Conservation (phyloP, 2,888 invertebrate species). For the Synergus umbraculus region DNA sequence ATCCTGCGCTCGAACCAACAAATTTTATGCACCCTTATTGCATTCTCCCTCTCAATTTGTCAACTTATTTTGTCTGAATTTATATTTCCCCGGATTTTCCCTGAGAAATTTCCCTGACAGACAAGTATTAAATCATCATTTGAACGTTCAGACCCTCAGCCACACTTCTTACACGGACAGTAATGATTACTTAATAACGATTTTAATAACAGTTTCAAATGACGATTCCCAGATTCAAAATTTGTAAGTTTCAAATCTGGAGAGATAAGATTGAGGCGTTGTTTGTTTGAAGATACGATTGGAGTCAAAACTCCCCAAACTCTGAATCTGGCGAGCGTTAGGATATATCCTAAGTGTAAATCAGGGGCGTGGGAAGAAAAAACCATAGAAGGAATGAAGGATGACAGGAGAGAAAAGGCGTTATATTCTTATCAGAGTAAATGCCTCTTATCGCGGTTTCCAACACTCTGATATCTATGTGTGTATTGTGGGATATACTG, state of each 20-base stretch:
- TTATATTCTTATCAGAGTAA: constrained; percentile 29
- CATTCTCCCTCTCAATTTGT: too few species aligned
- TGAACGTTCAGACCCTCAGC: too few species aligned
- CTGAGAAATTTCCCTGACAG: too few species aligned
- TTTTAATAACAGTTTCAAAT: not conserved
- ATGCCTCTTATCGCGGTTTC: constrained; percentile 25
- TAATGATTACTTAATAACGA: too few species aligned
- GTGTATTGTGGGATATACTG: constrained; percentile 42
- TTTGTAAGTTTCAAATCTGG: not conserved
- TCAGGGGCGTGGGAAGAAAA: constrained; percentile 43
- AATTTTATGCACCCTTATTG: too few species aligned
- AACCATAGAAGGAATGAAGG: constrained; percentile 19
- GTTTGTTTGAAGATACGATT: constrained; percentile 15
- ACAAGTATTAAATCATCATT: too few species aligned
- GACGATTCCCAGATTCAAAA: not conserved
- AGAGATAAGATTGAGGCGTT: not conserved
- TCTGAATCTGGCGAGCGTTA: not conserved
- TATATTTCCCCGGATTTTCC: too few species aligned
- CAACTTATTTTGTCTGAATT: too few species aligned
- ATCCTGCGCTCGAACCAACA: too few species aligned
- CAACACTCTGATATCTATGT: constrained; percentile 21
- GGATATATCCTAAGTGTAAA: constrained; percentile 10
- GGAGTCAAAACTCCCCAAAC: constrained; percentile 9
- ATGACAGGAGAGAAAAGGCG: constrained; percentile 13
- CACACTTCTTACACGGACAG: too few species aligned